Percentiles rank a stretch among this genome's conserved stretches.
Conservation (phyloP, 2,888 invertebrate genomes). For the Idaea biselata region DNA sequence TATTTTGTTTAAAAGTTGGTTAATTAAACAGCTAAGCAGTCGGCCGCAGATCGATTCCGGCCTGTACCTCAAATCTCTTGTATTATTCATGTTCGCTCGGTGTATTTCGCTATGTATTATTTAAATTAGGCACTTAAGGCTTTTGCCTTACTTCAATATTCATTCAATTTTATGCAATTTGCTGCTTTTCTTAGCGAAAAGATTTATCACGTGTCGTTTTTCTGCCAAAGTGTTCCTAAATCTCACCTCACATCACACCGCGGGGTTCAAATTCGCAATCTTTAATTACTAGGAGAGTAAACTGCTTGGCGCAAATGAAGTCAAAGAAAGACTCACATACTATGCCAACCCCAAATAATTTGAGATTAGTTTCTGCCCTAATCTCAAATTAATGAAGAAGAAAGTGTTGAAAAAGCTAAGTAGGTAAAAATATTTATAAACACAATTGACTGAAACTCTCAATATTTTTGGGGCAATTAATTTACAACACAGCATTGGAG, state of each 20-base stretch:
- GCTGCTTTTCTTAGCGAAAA: conserved; percentile 15
- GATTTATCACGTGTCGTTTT: conserved; percentile 7
- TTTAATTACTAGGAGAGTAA: too few species aligned
- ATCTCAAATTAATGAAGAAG: neutral
- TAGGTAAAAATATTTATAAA: neutral
- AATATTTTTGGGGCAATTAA: neutral
- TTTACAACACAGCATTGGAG: neutral
- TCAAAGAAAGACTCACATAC: too few species aligned
- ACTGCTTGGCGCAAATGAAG: too few species aligned
- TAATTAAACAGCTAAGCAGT: conserved; percentile 38
- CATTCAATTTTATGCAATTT: conserved; percentile 40
- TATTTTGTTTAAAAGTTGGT: conserved; percentile 17
- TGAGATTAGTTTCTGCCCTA: too few species aligned
- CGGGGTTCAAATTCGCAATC: neutral
- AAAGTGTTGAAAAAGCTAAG: neutral
- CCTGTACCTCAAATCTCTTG: conserved; percentile 43
- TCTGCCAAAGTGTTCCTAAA: neutral
- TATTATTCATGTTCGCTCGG: conserved; percentile 53
- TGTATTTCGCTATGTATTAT: conserved; percentile 37
- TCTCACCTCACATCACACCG: neutral
- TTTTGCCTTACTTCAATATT: conserved; percentile 50
- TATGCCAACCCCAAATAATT: too few species aligned
- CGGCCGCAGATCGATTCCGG: conserved; percentile 35
- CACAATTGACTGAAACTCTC: neutral
- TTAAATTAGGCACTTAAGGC: conserved; percentile 55